Evolutionary conservation across 2,797 vertebrate genomes (phyloP).

Genomic region (Manis crassicaudata): DNA sequence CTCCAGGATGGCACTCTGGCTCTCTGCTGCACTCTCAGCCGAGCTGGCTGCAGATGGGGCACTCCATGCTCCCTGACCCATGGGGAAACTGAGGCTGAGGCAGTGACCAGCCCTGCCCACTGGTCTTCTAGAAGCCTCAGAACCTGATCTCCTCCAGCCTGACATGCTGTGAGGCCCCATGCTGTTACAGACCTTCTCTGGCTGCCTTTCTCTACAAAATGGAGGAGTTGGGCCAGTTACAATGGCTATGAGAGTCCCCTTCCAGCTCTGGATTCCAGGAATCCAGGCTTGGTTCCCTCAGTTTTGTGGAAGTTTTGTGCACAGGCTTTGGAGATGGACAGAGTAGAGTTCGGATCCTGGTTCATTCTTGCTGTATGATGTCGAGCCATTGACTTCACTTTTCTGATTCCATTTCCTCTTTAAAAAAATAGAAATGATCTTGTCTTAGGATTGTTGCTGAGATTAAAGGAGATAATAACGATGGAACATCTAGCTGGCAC

Average conservation of each 20-base stretch:
- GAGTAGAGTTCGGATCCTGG: background rate
- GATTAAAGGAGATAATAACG: background rate
- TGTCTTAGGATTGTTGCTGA: background rate
- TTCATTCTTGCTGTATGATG: conserved; percentile 1
- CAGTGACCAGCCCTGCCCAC: background rate
- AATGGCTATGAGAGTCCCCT: background rate
- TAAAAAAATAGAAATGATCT: background rate
- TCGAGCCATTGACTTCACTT: background rate
- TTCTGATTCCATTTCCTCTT: background rate
- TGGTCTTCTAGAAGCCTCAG: background rate
- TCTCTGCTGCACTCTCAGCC: background rate
- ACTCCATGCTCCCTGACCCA: fast-evolving
- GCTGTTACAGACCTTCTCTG: background rate
- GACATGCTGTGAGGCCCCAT: background rate
- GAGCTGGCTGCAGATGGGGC: background rate
- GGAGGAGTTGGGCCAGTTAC: background rate
- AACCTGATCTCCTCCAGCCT: background rate
- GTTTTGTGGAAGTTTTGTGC: background rate
- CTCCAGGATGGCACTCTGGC: too few species aligned
- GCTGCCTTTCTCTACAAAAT: background rate
- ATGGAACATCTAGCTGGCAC: background rate
- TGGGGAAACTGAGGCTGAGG: background rate
- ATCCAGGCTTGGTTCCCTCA: background rate
- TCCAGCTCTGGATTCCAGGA: background rate
- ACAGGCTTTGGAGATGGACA: background rate